Evolutionary conservation across 2,888 invertebrate species (phyloP), one percentile per base, ranked within the genome.

Genomic region (Melipona bicolor): DNA sequence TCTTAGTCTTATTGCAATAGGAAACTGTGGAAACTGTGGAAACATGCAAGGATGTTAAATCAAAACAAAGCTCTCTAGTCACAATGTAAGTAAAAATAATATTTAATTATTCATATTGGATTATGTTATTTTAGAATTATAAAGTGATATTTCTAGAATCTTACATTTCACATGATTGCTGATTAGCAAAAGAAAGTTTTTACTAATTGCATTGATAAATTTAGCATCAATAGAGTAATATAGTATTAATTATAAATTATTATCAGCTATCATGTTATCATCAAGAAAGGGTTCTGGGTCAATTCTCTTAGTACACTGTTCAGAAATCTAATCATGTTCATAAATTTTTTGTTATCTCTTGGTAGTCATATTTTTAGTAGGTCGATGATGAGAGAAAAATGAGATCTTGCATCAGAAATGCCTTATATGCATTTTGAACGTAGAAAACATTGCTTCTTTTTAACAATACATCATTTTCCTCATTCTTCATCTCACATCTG

Each of bases 51-150:
- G 90, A 90, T 71, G 64, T 76, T 5, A 91, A 90, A 54, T 87
- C 91, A 52, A 94, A 94, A 80, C 96, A 96, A 90, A 95, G 94
- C 86, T 96, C 96, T 82, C 86, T 96, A 77, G 94, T 96, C 75
- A 96, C 96, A 6, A 95, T 96, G 96, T 96, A 93, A 95, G 95
- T 95, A 87, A 43, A 32, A 61, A 77, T 17, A 67, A 61, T 61
- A 78, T 24, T 70, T 74, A 73, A 6, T 27, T 19, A 69, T 72
- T 56, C 56, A 69, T 27, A 61, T 36, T 21, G 3, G 17, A 17
- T 59, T 6, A 67, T 17, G 2, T 50, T 36, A 36, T 24, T 50
- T 52, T 19, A 59, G 49, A 43, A 56, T 15, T 49, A n/a, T 43
- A 24, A 6, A 24, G 56, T 70, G 64, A 62, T 36, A 27, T 32